Percentiles rank a stretch among this genome's conserved stretches.
Conservation (phyloP, 2,113 vertebrate species). For the Isurus oxyrinchus region DNA sequence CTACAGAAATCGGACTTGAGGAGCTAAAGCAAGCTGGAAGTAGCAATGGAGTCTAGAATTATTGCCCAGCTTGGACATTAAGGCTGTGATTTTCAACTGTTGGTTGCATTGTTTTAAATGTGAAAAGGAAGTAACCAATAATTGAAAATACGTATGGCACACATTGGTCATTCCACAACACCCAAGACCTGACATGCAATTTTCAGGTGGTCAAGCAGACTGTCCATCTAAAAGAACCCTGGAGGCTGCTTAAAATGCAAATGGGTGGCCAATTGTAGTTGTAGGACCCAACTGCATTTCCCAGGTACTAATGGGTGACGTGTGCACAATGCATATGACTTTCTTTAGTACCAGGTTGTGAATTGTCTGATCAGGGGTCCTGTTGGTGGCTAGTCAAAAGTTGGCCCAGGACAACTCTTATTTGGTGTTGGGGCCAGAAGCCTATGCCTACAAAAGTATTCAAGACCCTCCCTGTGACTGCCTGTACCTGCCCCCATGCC, state of each 20-base stretch:
- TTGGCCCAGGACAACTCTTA: not conserved
- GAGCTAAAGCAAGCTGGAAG: not conserved
- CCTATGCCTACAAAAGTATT: not conserved
- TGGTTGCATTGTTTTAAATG: not conserved
- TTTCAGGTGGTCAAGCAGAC: not conserved
- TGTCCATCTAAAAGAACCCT: not conserved
- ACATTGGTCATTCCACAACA: not conserved
- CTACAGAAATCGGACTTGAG: conserved; percentile 8
- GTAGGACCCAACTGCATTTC: not conserved
- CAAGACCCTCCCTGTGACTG: not conserved
- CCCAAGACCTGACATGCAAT: not conserved
- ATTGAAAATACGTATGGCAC: not conserved
- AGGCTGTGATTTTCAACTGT: not conserved
- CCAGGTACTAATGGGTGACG: too few species aligned
- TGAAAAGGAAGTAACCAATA: not conserved
- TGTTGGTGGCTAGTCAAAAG: not conserved
- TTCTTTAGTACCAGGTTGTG: not conserved
- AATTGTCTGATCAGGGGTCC: not conserved
- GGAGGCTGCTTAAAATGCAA: not conserved
- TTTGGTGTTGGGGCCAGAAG: not conserved
- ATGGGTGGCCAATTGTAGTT: not conserved
- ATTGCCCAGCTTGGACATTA: not conserved
- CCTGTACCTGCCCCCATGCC: not conserved
- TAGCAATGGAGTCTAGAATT: not conserved
- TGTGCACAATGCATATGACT: not conserved